Evolutionary conservation across 2,113 vertebrate species (phyloP).

Genomic region (Gymnarchus niloticus): DNA sequence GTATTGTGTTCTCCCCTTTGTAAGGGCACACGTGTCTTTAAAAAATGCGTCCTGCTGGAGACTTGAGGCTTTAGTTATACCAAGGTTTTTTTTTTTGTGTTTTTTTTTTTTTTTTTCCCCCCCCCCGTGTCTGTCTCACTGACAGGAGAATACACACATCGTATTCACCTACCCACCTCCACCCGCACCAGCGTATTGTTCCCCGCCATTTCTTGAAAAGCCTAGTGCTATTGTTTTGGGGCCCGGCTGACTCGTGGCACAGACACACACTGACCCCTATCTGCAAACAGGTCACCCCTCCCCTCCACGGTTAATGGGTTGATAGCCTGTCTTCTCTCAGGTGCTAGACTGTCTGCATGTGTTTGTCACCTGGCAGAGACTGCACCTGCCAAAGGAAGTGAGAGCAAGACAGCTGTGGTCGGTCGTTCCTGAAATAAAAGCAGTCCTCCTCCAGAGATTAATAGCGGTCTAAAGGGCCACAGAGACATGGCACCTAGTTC

Average conservation of each 20-base stretch:
- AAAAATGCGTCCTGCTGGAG: constrained; percentile 52
- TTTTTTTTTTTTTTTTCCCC: no score
- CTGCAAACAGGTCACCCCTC: constrained; percentile 51
- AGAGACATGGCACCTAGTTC: constrained; percentile 66
- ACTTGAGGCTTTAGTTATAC: constrained; percentile 42
- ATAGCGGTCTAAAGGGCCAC: constrained; percentile 77
- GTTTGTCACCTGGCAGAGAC: constrained; percentile 40
- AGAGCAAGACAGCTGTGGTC: constrained; percentile 71
- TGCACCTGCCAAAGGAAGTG: constrained; percentile 60
- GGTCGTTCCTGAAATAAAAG: constrained; percentile 69
- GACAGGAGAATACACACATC: constrained; percentile 46
- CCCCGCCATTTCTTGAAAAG: constrained; percentile 47
- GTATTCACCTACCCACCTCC: constrained; percentile 47
- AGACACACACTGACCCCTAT: constrained; percentile 68
- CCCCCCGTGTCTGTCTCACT: constrained; percentile 38
- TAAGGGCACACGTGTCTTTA: constrained; percentile 64
- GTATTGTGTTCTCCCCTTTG: constrained; percentile 49
- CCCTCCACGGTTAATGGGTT: constrained; percentile 43
- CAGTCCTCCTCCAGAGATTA: constrained; percentile 74
- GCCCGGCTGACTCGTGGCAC: constrained; percentile 46
- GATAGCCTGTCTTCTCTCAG: constrained; percentile 45
- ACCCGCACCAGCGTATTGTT: constrained; percentile 45
- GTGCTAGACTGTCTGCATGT: constrained; percentile 35
- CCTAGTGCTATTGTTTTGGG: constrained; percentile 49
- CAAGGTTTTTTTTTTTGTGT: constrained; percentile 28